Evolutionary conservation across 2,797 vertebrate species (phyloP).

Genomic region (Chromobotia macracanthus): DNA sequence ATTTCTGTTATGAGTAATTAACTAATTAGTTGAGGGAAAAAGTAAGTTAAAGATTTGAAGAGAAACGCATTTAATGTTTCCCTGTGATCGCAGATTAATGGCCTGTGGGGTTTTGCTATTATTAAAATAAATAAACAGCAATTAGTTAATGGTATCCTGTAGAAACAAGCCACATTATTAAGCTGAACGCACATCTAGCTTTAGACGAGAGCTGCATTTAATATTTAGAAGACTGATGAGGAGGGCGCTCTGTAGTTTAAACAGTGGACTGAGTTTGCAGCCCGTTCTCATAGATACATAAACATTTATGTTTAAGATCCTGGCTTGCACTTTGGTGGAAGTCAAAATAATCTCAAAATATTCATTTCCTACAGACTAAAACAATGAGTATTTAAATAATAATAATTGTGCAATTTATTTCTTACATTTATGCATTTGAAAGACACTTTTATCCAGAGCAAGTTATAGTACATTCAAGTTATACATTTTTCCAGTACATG

Average conservation of each 20-base stretch:
- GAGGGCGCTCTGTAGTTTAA: neutral
- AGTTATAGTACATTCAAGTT: no score
- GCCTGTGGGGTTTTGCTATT: neutral
- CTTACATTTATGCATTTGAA: no score
- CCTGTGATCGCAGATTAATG: neutral
- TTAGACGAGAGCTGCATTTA: neutral
- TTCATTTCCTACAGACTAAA: neutral
- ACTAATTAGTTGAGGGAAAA: neutral
- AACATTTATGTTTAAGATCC: no score
- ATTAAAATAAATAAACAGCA: constrained; percentile 2
- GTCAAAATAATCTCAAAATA: no score
- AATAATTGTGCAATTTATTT: neutral
- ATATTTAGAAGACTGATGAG: neutral
- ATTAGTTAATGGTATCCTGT: constrained; percentile 12
- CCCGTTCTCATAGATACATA: neutral
- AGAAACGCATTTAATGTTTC: neutral
- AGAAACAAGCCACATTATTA: neutral
- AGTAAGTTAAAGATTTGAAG: neutral
- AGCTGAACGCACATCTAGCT: neutral
- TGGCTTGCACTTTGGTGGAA: no score
- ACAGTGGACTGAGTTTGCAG: neutral
- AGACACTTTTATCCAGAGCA: no score
- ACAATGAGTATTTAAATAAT: neutral
- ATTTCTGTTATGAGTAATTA: neutral
- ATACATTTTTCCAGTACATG: no score